Base-by-base conservation (phyloP, 2,888 invertebrate genomes). In the Empis stercorea region DNA sequence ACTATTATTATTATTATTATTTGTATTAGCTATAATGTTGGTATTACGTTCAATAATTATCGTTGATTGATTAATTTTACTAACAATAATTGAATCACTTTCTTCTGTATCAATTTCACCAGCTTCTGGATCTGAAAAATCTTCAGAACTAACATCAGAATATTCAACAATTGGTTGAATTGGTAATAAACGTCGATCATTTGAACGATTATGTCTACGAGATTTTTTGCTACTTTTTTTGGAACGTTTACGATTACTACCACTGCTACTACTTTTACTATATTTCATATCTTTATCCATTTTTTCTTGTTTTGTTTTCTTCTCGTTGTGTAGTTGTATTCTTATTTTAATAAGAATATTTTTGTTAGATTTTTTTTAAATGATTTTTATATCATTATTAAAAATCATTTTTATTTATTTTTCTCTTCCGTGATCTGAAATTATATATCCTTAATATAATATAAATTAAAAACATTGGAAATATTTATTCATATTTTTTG, bases 81-180 rank as follows among this genome's bases (percentile, higher is more conserved):
- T n/a, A n/a, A n/a, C n/a, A n/a, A n/a, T 15, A 13, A 16, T 20
- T 27, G 43, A 47, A 16, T 71, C 71, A 65, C 77, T 78, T 58
- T 77, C 79, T 62, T 81, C 83, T 61, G 84, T 86, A 64, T 86
- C 84, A 57, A 89, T 86, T 73, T 91, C 91, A 48, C 89, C 91
- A 39, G 88, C 86, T 73, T 92, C 91, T 2, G 88, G 87, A 61
- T 84, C 89, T 30, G 89, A 88, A 51, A 91, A 77, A 62, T 87
- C 89, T 68, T 91, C 89, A 13, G 89, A 91, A 69, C 89, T 89
- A 30, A 92, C 91, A 71, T 92, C 92, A 14, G 91, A 92, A 70
- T 92, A 92, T 67, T 91, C 89, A 32, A 68, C 69, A 46, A 66
- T 59, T 37, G 53, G 52, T 37, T 49, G 47, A 37, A 49, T 49